These are phyloP conservation scores for Theocolax elegans DNA, from an alignment of 1,140 invertebrate species.

Conservation along the genomic window DNA sequence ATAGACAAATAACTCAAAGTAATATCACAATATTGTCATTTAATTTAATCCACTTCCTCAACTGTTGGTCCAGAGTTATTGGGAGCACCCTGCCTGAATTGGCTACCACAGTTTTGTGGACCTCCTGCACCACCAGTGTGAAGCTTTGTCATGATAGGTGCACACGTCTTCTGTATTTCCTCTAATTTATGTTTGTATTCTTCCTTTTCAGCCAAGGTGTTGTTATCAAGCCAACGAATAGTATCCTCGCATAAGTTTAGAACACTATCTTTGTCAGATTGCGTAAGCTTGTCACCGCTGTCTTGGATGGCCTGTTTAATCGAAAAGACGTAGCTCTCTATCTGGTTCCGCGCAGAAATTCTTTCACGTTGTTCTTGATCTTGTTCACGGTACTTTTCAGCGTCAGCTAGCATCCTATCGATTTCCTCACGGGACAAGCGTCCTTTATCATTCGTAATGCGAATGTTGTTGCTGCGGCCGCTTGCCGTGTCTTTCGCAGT, in stretches of 20 bases:
- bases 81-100: slow-evolving; percentile 42
- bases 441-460: slow-evolving; percentile 72
- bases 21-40: no score
- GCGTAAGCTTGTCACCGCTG: slow-evolving; percentile 52
- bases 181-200: slow-evolving; percentile 82
- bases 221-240: slow-evolving; percentile 71
- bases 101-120: slow-evolving; percentile 45
- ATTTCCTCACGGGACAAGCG: slow-evolving; percentile 70
- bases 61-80: slow-evolving; percentile 69
- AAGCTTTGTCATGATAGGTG: slow-evolving; percentile 81
- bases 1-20: no score
- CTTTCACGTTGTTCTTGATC: slow-evolving; percentile 70
- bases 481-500: slow-evolving; percentile 69
- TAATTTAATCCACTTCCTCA: slow-evolving; percentile 73
- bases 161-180: slow-evolving; percentile 76
- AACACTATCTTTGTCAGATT: slow-evolving; percentile 57
- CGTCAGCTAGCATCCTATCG: slow-evolving; percentile 76
- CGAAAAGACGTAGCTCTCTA: slow-evolving; percentile 80
- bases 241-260: slow-evolving; percentile 63
- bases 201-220: slow-evolving; percentile 79
- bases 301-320: slow-evolving; percentile 71
- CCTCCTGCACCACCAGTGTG: slow-evolving; percentile 69
- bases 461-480: slow-evolving; percentile 68
- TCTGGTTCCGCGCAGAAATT: slow-evolving; percentile 74
- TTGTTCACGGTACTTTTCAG: slow-evolving; percentile 73